phyloP scores from a whole-genome alignment of 2,113 vertebrate genomes.

The Vulpes vulpes region DNA sequence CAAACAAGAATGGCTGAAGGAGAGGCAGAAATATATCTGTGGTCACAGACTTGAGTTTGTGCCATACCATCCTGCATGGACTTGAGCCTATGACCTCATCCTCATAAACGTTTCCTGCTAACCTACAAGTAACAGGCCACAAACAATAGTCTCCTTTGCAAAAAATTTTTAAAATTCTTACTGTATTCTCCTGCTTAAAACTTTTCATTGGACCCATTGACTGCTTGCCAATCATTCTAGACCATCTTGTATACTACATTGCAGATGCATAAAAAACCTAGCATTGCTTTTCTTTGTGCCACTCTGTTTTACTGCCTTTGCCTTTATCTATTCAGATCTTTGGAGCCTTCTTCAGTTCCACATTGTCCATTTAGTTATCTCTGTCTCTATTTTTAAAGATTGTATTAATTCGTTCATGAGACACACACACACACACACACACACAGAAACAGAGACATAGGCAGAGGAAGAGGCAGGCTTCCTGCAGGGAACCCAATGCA shows the following conservation, averaged over 20 bases:
- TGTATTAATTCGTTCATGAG: too few species aligned
- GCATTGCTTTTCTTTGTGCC: background rate
- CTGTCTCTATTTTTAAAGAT: too few species aligned
- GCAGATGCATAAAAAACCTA: background rate
- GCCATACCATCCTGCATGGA: background rate
- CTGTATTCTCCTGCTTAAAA: background rate
- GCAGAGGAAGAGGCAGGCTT: too few species aligned
- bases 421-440: too few species aligned
- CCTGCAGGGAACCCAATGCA: too few species aligned
- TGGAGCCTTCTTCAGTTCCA: background rate
- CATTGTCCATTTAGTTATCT: background rate
- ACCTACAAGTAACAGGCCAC: background rate
- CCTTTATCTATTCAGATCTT: background rate
- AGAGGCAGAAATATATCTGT: background rate
- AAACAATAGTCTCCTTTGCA: background rate
- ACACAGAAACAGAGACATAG: too few species aligned
- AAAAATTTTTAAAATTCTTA: background rate
- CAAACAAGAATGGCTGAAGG: background rate
- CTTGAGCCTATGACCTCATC: background rate
- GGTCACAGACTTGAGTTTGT: background rate
- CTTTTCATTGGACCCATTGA: background rate
- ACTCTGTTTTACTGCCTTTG: background rate
- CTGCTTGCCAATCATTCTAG: background rate
- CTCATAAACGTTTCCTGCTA: background rate
- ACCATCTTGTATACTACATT: background rate